These are phyloP conservation scores for Chaetodon trifasciatus DNA, from an alignment of 2,797 vertebrate genomes.

Conservation along the genomic window DNA sequence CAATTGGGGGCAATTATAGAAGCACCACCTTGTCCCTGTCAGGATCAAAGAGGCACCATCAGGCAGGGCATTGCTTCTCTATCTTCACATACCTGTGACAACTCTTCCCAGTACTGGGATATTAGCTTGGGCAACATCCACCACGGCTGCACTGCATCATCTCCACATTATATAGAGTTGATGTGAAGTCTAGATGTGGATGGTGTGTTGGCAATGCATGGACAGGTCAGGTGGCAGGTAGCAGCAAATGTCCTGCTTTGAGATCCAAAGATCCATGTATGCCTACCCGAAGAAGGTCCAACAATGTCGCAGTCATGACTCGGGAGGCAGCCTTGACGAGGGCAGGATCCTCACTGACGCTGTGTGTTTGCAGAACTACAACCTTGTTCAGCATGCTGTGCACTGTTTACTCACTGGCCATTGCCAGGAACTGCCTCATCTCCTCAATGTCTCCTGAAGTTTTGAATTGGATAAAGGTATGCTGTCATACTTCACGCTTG, in stretches of 20 bases:
- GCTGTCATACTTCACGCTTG: constrained; percentile 23
- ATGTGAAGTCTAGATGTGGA: background rate
- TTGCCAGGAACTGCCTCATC: constrained; percentile 12
- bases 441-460: background rate
- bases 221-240: constrained; percentile 1
- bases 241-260: background rate
- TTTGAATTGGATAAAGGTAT: constrained; percentile 11
- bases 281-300: background rate
- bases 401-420: background rate
- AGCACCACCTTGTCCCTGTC: constrained; percentile 31
- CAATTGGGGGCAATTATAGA: constrained; percentile 11
- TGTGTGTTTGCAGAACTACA: constrained; percentile 8
- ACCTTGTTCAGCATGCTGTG: constrained; percentile 1
- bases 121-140: constrained; percentile 18
- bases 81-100: constrained; percentile 48
- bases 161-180: background rate
- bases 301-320: background rate
- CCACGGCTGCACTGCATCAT: constrained; percentile 8
- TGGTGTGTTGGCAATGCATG: background rate
- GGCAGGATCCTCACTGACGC: background rate
- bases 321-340: background rate
- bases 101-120: constrained; percentile 1
- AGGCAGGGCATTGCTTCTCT: constrained; percentile 38
- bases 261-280: background rate
- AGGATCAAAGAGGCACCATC: constrained; percentile 33